Evolutionary conservation across 2,113 vertebrate species (phyloP).

Genomic region (Microtus richardsoni): DNA sequence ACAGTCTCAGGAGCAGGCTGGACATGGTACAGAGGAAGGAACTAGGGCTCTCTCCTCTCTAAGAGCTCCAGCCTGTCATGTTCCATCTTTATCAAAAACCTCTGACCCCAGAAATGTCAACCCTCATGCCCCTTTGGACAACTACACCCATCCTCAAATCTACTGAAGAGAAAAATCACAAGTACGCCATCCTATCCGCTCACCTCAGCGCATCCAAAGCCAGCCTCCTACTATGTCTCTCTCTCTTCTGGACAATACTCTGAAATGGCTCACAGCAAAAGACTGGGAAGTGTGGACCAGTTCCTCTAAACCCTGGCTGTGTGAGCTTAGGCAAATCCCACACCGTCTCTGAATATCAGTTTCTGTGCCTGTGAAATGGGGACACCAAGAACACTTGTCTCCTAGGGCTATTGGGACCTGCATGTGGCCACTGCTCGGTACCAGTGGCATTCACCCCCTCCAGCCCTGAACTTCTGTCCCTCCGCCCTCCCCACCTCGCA

Average conservation of each 20-base stretch:
- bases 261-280: not conserved
- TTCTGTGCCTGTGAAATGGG: not conserved
- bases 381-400: not conserved
- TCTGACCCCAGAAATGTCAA: not conserved
- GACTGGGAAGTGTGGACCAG: not conserved
- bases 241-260: not conserved
- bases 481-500: no score
- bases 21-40: rapidly evolving
- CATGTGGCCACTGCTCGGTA: not conserved
- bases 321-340: not conserved
- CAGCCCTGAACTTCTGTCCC: not conserved
- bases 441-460: not conserved
- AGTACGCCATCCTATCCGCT: no score
- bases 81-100: no score
- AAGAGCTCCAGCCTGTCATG: rapidly evolving
- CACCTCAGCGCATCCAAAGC: not conserved
- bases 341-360: not conserved
- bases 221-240: rapidly evolving
- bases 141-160: rapidly evolving
- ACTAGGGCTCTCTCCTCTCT: not conserved
- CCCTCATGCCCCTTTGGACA: not conserved
- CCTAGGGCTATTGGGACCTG: not conserved
- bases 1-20: not conserved
- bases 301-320: not conserved
- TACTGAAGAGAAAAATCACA: not conserved